These are phyloP conservation scores for Lochmaea capreae DNA, from an alignment of 2,888 invertebrate species.

Conservation along the genomic window DNA sequence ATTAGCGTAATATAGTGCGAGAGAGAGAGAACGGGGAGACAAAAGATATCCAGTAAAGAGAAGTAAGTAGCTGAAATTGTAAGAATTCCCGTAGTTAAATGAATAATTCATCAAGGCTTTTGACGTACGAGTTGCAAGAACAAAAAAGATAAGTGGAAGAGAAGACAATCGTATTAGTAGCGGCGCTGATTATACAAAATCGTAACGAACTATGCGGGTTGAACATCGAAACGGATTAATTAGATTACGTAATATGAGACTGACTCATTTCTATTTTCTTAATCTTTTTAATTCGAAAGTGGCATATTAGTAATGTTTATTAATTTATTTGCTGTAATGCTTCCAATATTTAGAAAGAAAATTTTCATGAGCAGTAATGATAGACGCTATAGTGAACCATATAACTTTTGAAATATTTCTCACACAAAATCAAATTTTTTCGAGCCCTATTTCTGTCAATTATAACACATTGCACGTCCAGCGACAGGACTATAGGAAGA, in stretches of 20 bases:
- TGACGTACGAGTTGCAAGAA: constrained; percentile 59
- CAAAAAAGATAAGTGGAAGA: constrained; percentile 36
- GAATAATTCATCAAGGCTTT: constrained; percentile 63
- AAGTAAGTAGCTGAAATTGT: constrained; percentile 60
- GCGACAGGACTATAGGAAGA: constrained; percentile 41
- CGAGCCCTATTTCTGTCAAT: neutral
- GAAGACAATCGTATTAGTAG: constrained; percentile 18
- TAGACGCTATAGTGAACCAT: too few species aligned
- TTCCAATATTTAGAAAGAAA: too few species aligned
- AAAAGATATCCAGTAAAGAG: constrained; percentile 11
- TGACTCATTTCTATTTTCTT: too few species aligned
- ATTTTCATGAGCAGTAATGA: too few species aligned
- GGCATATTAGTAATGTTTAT: too few species aligned
- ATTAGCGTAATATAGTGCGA: constrained; percentile 56
- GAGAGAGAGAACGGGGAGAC: constrained; percentile 19
- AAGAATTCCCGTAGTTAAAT: constrained; percentile 63
- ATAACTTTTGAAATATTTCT: too few species aligned
- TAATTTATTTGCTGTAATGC: too few species aligned
- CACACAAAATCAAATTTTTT: neutral
- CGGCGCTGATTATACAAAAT: constrained; percentile 13
- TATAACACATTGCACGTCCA: constrained; percentile 1
- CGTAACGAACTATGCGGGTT: constrained; percentile 1
- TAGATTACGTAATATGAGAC: neutral
- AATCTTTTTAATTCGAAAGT: too few species aligned
- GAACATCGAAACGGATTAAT: neutral